phyloP scores from a whole-genome alignment of 2,113 vertebrate species.

The Paratilapia polleni region DNA sequence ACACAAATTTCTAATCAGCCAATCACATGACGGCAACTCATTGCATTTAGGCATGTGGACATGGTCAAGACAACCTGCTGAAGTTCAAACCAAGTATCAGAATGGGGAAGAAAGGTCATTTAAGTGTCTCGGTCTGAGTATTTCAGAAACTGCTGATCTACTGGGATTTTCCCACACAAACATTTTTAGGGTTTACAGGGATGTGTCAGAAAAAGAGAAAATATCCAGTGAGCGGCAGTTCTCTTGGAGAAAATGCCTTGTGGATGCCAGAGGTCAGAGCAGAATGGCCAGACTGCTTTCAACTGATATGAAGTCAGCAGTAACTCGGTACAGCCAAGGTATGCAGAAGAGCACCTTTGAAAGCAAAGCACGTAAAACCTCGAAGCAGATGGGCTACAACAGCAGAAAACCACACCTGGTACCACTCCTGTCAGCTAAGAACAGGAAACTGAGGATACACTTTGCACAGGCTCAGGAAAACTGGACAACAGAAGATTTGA shows the following conservation, averaged over 20 bases:
- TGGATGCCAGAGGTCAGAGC: too few relatives aligned
- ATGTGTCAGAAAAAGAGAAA: neutral
- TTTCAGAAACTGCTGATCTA: neutral
- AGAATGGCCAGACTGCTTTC: too few relatives aligned
- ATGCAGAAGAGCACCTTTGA: too few relatives aligned
- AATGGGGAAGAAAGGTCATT: too few relatives aligned
- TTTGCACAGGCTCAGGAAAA: neutral
- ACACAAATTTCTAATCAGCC: neutral
- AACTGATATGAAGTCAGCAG: too few relatives aligned
- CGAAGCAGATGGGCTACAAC: too few relatives aligned
- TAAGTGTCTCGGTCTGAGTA: neutral
- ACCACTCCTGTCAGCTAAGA: too few relatives aligned
- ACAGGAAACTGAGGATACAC: neutral
- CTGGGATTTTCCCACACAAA: neutral
- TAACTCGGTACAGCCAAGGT: too few relatives aligned
- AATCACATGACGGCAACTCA: neutral
- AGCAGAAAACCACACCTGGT: too few relatives aligned
- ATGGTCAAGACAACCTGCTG: too few relatives aligned
- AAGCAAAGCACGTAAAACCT: too few relatives aligned
- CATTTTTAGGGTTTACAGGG: neutral
- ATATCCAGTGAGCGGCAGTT: neutral
- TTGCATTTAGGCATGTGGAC: fast-evolving
- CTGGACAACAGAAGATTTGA: neutral
- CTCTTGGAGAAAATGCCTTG: neutral
- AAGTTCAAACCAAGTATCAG: too few relatives aligned